Evolutionary conservation across 1,140 invertebrate genomes (phyloP), one percentile per base, ranked within the genome.

Genomic region (Manduca sexta): DNA sequence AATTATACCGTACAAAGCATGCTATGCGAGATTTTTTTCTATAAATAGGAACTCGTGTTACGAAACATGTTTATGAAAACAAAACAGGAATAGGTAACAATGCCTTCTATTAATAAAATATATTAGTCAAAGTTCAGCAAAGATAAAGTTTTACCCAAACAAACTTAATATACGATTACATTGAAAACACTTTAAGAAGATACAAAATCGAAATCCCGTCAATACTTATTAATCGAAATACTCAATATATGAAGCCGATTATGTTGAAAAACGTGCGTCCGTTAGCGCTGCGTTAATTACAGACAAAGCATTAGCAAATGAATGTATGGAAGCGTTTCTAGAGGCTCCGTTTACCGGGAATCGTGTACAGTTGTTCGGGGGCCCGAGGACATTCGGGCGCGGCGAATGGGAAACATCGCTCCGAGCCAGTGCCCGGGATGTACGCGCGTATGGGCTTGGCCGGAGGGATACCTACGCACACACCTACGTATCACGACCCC

Each of bases 391-490:
- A 79, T 54, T 86, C 83, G 49, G 79, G 75, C 56, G 86, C 79
- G 55, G 80, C 88, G 81, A 90, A 90, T 69, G 89, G 88, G 73
- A 84, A 88, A 77, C 87, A 88, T 56, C 88, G 71, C 66, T 88
- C 88, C 45, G 88, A 86, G 46, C 82, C 80, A 44, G 73, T 74
- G 57, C 82, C 77, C 46, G 83, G 69, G 53, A 84, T 65, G 84
- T 91, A 89, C 47, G 89, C 82, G 67, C 90, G 88, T 75, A 90
- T 83, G 58, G 90, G 89, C 88, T 91, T 91, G 70, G 82, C 86
- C 73, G 90, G 88, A 76, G 88, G 84, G 87, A 74, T 60, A 79
- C 75, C 75, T 83, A 80, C 57, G 75, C 64, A 82, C 54, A 84
- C 56, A 77, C 52, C 50, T 26, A 26, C 21, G 49, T 68, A 73